Conservation (phyloP, 1,140 invertebrate genomes). For the Probaryconus sp. region DNA sequence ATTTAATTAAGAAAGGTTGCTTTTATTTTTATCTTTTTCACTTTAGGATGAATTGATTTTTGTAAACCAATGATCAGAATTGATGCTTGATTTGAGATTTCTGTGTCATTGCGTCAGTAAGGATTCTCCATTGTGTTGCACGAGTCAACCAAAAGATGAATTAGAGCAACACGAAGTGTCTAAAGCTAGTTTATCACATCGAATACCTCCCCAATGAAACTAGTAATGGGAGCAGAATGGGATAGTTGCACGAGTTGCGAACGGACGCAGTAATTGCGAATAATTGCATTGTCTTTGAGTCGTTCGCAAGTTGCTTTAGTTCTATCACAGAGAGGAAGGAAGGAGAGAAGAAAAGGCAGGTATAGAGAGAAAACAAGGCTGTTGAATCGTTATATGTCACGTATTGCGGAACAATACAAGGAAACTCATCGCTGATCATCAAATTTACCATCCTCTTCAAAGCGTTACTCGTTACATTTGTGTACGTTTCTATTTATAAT, state of each 20-base stretch:
- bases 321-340: slow-evolving; percentile 48
- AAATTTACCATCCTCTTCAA: slow-evolving; percentile 41
- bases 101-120: slow-evolving; percentile 15
- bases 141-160: slow-evolving; percentile 25
- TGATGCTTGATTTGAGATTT: slow-evolving; percentile 26
- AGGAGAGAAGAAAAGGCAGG: slow-evolving; percentile 20
- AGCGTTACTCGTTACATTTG: slow-evolving; percentile 22
- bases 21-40: too few relatives aligned
- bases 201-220: slow-evolving; percentile 55
- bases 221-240: slow-evolving; percentile 75
- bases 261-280: slow-evolving; percentile 78
- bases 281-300: slow-evolving; percentile 79
- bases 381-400: slow-evolving; percentile 54
- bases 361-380: slow-evolving; percentile 20
- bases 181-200: slow-evolving; percentile 49
- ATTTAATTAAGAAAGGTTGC: too few relatives aligned
- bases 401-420: slow-evolving; percentile 37
- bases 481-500: slow-evolving; percentile 24
- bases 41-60: too few relatives aligned
- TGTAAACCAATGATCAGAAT: slow-evolving; percentile 16
- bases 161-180: slow-evolving; percentile 6
- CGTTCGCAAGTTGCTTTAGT: slow-evolving; percentile 68
- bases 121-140: too few relatives aligned
- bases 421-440: slow-evolving; percentile 52
- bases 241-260: slow-evolving; percentile 74